Conservation (phyloP, 2,113 vertebrate genomes). For the Paratilapia polleni region DNA sequence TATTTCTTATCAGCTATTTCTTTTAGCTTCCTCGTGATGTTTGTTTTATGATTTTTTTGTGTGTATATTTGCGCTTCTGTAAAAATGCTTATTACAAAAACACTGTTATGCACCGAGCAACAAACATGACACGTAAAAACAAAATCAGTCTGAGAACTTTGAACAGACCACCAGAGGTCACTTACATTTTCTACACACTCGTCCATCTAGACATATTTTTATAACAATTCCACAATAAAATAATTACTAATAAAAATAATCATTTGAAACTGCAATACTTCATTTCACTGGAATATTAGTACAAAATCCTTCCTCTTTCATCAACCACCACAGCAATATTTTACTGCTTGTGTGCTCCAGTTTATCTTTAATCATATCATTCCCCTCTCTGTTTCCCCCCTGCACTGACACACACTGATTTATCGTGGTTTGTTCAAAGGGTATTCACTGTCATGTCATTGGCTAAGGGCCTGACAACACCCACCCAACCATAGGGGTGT, state of each 20-base stretch:
- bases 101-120: neutral
- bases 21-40: neutral
- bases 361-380: slow-evolving; percentile 14
- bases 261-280: neutral
- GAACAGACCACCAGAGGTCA: neutral
- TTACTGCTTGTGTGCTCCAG: neutral
- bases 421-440: slow-evolving; percentile 65
- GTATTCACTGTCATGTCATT: slow-evolving; percentile 63
- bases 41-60: neutral
- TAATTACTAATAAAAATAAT: neutral
- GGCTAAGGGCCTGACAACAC: slow-evolving; percentile 77
- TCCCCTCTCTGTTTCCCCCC: neutral
- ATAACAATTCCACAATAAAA: neutral
- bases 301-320: neutral
- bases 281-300: neutral
- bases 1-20: no score
- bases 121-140: neutral
- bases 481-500: slow-evolving; percentile 57
- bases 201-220: neutral
- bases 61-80: no score
- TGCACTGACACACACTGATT: slow-evolving; percentile 44
- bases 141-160: neutral
- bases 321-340: neutral
- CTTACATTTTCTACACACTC: neutral
- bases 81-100: no score